Conservation (phyloP, 2,888 invertebrate species). For the Encarsia formosa region DNA sequence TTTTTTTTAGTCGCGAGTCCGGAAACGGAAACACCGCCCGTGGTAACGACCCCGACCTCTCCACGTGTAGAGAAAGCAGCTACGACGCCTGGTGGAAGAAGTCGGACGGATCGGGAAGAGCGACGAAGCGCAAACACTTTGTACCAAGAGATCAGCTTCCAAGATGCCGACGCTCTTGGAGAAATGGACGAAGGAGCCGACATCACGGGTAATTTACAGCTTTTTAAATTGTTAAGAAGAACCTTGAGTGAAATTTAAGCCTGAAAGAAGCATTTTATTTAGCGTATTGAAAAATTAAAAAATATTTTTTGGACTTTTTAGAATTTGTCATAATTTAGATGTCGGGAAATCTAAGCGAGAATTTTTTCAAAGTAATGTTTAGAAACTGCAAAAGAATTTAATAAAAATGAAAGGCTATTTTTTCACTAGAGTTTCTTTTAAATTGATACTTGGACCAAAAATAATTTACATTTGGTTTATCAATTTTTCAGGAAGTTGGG, state of each 20-base stretch:
- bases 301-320: neutral
- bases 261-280: no score
- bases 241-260: no score
- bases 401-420: no score
- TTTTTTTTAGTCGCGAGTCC: conserved; percentile 45
- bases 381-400: no score
- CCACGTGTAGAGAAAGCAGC: conserved; percentile 50
- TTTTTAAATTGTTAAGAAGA: no score
- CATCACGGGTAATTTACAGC: conserved; percentile 74
- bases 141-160: conserved; percentile 91
- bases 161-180: conserved; percentile 79
- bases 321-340: no score
- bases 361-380: no score
- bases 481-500: conserved; percentile 86
- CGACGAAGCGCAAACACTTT: conserved; percentile 84
- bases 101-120: conserved; percentile 79
- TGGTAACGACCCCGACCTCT: conserved; percentile 46
- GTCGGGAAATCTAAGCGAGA: no score
- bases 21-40: conserved; percentile 45
- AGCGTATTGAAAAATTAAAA: no score
- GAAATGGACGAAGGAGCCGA: conserved; percentile 84
- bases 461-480: no score
- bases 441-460: no score
- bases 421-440: no score
- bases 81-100: conserved; percentile 52